phyloP scores from a whole-genome alignment of 1,140 invertebrate species.

The Probaryconus sp. region DNA sequence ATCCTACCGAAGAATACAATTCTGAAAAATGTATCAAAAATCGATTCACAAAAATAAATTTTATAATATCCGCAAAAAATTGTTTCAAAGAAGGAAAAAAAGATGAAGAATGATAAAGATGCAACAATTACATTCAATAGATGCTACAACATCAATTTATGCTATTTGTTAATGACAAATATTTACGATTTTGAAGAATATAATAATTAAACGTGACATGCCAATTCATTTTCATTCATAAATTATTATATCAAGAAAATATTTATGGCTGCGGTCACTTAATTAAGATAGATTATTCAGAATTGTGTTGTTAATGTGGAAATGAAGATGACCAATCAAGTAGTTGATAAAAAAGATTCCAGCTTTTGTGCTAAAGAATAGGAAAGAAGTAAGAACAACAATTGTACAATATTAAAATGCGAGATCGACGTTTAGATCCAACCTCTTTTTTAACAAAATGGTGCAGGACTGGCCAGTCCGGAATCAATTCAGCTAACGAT shows the following conservation, averaged over 20 bases:
- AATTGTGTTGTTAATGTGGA: slow-evolving; percentile 5
- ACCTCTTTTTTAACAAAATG: slow-evolving; percentile 89
- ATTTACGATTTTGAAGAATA: no score
- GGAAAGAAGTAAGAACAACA: slow-evolving; percentile 13
- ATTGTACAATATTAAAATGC: slow-evolving; percentile 21
- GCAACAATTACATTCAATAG: slow-evolving; percentile 23
- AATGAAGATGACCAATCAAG: no score
- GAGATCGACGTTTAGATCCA: slow-evolving; percentile 75
- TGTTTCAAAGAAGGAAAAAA: neutral
- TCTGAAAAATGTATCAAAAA: slow-evolving; percentile 36
- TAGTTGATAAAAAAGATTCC: slow-evolving; percentile 22
- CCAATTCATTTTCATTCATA: no score
- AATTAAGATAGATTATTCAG: slow-evolving; percentile 6
- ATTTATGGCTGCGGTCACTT: no score
- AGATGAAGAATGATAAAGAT: slow-evolving; percentile 9
- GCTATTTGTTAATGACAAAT: neutral
- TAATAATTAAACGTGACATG: no score
- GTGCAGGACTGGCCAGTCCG: slow-evolving; percentile 96
- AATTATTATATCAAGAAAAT: no score
- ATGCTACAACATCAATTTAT: slow-evolving; percentile 27
- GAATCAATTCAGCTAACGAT: slow-evolving; percentile 95
- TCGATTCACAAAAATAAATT: slow-evolving; percentile 5
- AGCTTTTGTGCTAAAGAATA: slow-evolving; percentile 28
- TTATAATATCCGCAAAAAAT: neutral
- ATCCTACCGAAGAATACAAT: neutral